A percentile compares a stretch with the other conserved stretches of the same genome.
phyloP scores from a whole-genome alignment of 2,797 vertebrate genomes.

The Lacerta bilineata region DNA sequence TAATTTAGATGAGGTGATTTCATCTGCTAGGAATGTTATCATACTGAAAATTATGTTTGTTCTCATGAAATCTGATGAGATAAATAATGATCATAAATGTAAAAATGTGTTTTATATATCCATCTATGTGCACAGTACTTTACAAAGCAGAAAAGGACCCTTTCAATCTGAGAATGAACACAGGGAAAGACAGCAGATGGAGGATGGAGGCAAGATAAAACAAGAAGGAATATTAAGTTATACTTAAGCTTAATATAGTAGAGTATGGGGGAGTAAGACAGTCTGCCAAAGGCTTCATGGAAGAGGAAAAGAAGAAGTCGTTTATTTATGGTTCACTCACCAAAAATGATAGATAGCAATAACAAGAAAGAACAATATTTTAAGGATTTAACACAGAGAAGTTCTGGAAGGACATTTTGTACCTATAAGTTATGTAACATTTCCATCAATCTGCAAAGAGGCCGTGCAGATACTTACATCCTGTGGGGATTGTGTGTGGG shows the following conservation, averaged over 20 bases:
- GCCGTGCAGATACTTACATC: slow-evolving; percentile 1
- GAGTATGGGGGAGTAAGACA: neutral
- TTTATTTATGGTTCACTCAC: neutral
- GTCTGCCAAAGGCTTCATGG: neutral
- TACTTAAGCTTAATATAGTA: neutral
- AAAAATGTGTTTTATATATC: neutral
- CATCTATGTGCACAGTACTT: neutral
- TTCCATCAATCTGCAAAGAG: neutral
- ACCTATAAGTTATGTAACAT: neutral
- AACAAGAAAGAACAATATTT: neutral
- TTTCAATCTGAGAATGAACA: neutral
- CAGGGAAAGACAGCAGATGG: neutral
- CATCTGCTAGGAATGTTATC: neutral
- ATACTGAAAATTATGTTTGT: neutral
- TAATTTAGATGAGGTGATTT: neutral
- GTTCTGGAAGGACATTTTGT: too few relatives aligned
- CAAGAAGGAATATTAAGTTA: neutral
- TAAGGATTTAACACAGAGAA: neutral
- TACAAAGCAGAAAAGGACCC: too few relatives aligned
- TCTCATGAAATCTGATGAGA: neutral
- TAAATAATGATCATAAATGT: neutral
- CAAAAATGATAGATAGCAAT: neutral
- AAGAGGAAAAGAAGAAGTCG: too few relatives aligned
- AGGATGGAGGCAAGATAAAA: neutral
- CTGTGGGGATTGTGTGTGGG: neutral